Conservation (phyloP, 2,888 invertebrate species). For the Sinhomidia bicolor region DNA sequence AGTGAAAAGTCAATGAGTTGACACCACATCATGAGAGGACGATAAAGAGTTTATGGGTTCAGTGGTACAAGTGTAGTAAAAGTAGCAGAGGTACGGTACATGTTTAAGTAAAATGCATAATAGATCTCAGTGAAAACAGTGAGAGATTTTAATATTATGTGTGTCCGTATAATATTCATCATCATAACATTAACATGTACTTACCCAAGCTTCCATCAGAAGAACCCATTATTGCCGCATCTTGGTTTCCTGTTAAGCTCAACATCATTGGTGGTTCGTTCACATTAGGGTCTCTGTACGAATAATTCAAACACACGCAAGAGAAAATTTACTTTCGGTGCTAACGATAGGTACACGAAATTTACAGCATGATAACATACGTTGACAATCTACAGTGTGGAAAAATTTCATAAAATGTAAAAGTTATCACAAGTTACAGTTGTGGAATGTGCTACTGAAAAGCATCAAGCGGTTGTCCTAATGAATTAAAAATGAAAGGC, state of each 20-base stretch:
- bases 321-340: no score
- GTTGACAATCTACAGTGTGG: no score
- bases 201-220: constrained; percentile 69
- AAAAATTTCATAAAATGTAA: no score
- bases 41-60: constrained; percentile 26
- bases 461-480: no score
- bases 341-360: no score
- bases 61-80: neutral
- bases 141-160: no score
- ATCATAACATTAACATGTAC: constrained; percentile 28
- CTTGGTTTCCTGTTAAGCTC: constrained; percentile 72
- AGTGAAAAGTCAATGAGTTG: constrained; percentile 64
- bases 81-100: neutral
- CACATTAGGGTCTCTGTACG: constrained; percentile 78
- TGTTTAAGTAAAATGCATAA: neutral
- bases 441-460: no score
- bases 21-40: constrained; percentile 35
- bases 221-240: constrained; percentile 71
- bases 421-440: no score
- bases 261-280: constrained; percentile 74
- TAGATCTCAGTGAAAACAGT: neutral
- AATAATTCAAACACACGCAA: constrained; percentile 9
- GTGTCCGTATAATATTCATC: no score
- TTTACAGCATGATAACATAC: no score
- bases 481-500: no score